phyloP scores from a whole-genome alignment of 2,888 invertebrate species.

The Drosophila emarginata region DNA sequence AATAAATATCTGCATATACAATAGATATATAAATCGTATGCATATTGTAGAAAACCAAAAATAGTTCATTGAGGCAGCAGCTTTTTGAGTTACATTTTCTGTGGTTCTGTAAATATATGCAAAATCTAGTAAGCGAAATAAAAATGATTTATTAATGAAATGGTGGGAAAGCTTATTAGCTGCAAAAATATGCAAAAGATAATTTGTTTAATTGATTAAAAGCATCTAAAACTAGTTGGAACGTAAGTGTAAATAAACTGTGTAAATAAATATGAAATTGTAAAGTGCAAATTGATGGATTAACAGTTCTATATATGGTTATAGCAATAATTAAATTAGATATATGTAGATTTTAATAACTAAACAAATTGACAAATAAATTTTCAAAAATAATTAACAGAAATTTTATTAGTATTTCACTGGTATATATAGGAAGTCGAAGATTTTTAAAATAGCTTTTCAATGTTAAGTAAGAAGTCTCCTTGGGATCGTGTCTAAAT shows the following conservation, averaged over 20 bases:
- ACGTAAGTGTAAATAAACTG: not conserved
- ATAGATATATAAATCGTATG: not conserved
- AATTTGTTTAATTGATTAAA: not conserved
- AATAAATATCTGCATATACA: slow-evolving; percentile 31
- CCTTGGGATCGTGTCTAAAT: too few relatives aligned
- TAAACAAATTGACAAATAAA: too few relatives aligned
- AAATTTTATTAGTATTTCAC: too few relatives aligned
- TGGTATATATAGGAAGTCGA: too few relatives aligned
- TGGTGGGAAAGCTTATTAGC: slow-evolving; percentile 13
- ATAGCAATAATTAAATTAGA: too few relatives aligned
- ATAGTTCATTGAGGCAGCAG: slow-evolving; percentile 41
- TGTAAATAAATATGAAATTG: not conserved
- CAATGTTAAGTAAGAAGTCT: too few relatives aligned
- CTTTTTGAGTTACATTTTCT: slow-evolving; percentile 27
- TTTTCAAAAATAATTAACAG: too few relatives aligned
- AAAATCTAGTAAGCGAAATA: slow-evolving; percentile 22
- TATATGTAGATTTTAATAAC: too few relatives aligned
- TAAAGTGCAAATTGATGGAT: not conserved
- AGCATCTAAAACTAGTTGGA: not conserved
- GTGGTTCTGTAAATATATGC: slow-evolving; percentile 19
- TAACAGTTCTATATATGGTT: too few relatives aligned
- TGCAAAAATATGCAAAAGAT: slow-evolving; percentile 21
- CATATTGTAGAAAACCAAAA: slow-evolving; percentile 18
- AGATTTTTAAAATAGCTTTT: too few relatives aligned
- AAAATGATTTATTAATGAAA: slow-evolving; percentile 42